These are phyloP conservation scores for Archips xylosteana DNA, from an alignment of 2,888 invertebrate species.

Conservation along the genomic window DNA sequence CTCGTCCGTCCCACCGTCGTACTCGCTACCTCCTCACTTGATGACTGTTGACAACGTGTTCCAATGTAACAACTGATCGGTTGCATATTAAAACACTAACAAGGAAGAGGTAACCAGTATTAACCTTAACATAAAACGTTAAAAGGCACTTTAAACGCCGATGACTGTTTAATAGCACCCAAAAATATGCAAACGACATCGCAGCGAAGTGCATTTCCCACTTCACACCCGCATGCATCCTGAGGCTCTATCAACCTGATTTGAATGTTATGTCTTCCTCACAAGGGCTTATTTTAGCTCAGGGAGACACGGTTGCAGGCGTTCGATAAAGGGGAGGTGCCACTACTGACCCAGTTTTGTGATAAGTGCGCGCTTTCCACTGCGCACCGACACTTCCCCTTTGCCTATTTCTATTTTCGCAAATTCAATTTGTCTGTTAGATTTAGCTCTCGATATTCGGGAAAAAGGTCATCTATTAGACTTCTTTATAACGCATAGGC, in stretches of 20 bases:
- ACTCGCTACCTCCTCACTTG: conserved; percentile 77
- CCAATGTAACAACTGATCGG: conserved; percentile 2
- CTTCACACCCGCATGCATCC: conserved; percentile 64
- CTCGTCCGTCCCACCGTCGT: conserved; percentile 73
- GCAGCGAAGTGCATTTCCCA: conserved; percentile 69
- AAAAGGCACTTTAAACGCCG: conserved; percentile 1
- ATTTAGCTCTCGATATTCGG: conserved; percentile 38
- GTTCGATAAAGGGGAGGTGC: conserved; percentile 84
- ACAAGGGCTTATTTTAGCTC: conserved; percentile 71
- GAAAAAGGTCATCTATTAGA: conserved; percentile 27
- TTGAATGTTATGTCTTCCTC: conserved; percentile 62
- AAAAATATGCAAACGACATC: conserved; percentile 66
- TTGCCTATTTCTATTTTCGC: conserved; percentile 72
- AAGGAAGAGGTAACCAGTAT: too few relatives aligned
- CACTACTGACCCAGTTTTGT: conserved; percentile 84
- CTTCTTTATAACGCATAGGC: neutral
- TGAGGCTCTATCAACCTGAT: conserved; percentile 50
- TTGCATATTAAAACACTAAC: neutral
- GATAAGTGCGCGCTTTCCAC: conserved; percentile 82
- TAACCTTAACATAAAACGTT: neutral
- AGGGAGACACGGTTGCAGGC: conserved; percentile 58
- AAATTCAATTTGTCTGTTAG: conserved; percentile 55
- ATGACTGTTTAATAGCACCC: conserved; percentile 50
- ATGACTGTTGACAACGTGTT: conserved; percentile 67
- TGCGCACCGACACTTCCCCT: conserved; percentile 79